Conservation (phyloP, 2,113 vertebrate species). For the Ahaetulla prasina region DNA sequence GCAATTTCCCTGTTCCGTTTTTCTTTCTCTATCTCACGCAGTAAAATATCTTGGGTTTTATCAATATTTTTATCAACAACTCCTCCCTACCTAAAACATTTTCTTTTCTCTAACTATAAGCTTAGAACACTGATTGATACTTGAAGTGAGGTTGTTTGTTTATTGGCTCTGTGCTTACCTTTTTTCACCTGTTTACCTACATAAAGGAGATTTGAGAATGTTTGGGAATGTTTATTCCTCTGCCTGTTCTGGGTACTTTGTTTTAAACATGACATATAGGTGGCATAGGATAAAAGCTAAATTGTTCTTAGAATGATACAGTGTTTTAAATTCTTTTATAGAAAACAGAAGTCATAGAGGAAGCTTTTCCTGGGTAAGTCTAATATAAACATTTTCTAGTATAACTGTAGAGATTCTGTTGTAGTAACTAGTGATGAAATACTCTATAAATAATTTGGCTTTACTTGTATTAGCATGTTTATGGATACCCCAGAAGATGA, state of each 20-base stretch:
- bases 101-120: neutral
- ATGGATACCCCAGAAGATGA: constrained; percentile 97
- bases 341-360: constrained; percentile 98
- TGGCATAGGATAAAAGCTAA: neutral
- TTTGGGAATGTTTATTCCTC: neutral
- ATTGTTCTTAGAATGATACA: neutral
- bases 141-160: neutral
- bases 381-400: neutral
- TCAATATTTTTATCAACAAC: neutral
- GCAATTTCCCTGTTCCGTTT: neutral
- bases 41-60: neutral
- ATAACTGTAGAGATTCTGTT: neutral
- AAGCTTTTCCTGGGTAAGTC: constrained; percentile 95
- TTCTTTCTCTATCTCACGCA: neutral
- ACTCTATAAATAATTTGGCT: constrained; percentile 19
- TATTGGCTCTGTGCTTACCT: neutral
- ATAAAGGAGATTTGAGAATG: no score
- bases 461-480: constrained; percentile 82
- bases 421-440: neutral
- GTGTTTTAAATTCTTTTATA: constrained; percentile 55
- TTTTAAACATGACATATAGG: neutral
- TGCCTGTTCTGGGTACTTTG: neutral
- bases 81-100: neutral
- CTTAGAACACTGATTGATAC: neutral
- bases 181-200: neutral